These are phyloP conservation scores for Heliothis peltigera DNA, from an alignment of 2,888 invertebrate species.

Conservation along the genomic window DNA sequence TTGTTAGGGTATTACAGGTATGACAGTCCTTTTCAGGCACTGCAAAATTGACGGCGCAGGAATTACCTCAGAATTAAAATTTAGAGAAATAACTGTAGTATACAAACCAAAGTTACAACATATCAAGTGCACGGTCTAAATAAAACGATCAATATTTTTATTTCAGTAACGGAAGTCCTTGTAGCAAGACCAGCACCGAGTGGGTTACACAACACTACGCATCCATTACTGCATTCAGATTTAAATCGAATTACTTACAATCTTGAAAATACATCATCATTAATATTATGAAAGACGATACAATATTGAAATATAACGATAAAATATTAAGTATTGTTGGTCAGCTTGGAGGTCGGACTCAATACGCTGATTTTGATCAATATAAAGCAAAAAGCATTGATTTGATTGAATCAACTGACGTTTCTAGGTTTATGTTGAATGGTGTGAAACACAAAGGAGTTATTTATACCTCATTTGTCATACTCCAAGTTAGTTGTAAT, in stretches of 20 bases:
- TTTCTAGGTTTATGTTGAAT: conserved; percentile 7
- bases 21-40: too few species aligned
- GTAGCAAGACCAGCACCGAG: conserved; percentile 12
- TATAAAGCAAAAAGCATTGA: conserved; percentile 16
- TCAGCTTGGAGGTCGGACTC: conserved; percentile 27
- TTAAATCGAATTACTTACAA: conserved; percentile 27
- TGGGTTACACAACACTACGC: conserved; percentile 23
- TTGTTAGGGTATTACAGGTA: too few species aligned
- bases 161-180: conserved; percentile 33
- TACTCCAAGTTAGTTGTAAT: background rate
- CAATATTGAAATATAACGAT: conserved; percentile 42
- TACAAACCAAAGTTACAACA: background rate
- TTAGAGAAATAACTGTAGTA: too few species aligned
- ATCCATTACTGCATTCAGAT: conserved; percentile 37
- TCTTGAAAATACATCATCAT: conserved; percentile 25
- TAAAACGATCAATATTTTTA: conserved; percentile 13
- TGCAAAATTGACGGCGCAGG: too few species aligned
- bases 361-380: conserved; percentile 30
- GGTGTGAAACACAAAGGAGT: background rate
- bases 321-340: conserved; percentile 19
- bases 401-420: conserved; percentile 14
- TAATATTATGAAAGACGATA: conserved; percentile 37
- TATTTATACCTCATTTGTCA: background rate
- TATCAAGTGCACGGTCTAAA: conserved; percentile 18
- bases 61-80: too few species aligned